phyloP scores from a whole-genome alignment of 2,113 vertebrate species.

The Dasyprocta punctata region DNA sequence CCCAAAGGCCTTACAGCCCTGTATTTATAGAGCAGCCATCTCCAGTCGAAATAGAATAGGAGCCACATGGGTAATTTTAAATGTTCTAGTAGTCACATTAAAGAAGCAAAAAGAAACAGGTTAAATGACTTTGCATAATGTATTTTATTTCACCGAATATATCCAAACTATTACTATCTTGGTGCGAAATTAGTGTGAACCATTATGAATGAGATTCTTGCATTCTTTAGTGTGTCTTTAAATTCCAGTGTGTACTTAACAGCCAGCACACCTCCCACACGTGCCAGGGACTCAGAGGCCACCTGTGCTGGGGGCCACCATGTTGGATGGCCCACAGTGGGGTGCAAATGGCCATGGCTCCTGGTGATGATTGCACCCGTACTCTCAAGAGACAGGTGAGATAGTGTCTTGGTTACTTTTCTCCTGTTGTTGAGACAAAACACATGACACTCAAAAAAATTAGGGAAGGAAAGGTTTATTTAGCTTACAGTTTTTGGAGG shows the following conservation, averaged over 20 bases:
- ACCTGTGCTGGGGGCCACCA: rapidly evolving
- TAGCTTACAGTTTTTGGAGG: no score
- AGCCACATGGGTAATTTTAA: neutral
- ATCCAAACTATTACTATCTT: neutral
- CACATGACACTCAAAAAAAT: no score
- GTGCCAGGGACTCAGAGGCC: neutral
- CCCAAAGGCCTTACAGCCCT: rapidly evolving
- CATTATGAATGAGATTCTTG: neutral
- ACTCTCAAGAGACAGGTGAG: neutral
- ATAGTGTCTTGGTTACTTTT: no score
- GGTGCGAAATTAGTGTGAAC: neutral
- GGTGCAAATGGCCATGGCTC: rapidly evolving
- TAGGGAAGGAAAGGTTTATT: no score
- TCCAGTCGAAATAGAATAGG: rapidly evolving
- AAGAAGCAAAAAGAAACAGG: neutral
- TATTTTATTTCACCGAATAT: neutral
- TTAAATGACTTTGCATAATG: neutral
- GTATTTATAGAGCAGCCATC: rapidly evolving
- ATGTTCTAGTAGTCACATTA: neutral
- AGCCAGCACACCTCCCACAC: rapidly evolving
- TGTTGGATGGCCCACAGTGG: neutral
- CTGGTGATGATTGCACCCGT: neutral
- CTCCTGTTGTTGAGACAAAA: no score
- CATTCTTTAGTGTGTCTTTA: neutral
- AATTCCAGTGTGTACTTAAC: neutral